phyloP scores from a whole-genome alignment of 2,113 vertebrate species.

The Trichechus manatus region DNA sequence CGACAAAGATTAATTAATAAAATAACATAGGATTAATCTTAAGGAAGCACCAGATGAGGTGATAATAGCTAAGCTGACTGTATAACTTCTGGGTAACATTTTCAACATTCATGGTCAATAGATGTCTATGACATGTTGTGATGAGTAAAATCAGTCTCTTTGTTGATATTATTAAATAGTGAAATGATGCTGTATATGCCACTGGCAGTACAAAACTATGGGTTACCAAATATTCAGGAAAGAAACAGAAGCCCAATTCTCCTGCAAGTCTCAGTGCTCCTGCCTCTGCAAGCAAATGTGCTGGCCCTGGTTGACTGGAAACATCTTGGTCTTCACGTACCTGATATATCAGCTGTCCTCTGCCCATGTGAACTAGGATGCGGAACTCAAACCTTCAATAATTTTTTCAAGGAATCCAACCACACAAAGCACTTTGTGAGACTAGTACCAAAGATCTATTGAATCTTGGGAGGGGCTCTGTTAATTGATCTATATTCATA shows the following conservation, averaged over 20 bases:
- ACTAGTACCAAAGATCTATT: neutral
- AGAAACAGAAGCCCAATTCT: neutral
- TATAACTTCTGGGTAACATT: neutral
- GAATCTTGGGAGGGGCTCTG: no score
- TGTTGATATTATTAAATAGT: neutral
- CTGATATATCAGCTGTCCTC: neutral
- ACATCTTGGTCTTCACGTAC: no score
- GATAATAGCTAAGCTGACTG: neutral
- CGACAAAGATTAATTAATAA: conserved; percentile 16
- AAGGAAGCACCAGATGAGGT: neutral
- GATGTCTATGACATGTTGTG: neutral
- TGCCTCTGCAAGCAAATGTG: neutral
- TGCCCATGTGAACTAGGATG: neutral
- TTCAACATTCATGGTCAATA: neutral
- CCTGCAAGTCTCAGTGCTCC: neutral
- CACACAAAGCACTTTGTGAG: neutral
- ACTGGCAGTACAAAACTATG: neutral
- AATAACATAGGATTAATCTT: neutral
- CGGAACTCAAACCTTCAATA: neutral
- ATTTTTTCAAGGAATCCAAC: neutral
- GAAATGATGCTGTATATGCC: neutral
- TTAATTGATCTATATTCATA: no score
- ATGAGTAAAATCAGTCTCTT: neutral
- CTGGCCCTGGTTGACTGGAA: neutral
- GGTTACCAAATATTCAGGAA: neutral